phyloP scores from a whole-genome alignment of 2,113 vertebrate species.

The Myanophis thanlyinensis region DNA sequence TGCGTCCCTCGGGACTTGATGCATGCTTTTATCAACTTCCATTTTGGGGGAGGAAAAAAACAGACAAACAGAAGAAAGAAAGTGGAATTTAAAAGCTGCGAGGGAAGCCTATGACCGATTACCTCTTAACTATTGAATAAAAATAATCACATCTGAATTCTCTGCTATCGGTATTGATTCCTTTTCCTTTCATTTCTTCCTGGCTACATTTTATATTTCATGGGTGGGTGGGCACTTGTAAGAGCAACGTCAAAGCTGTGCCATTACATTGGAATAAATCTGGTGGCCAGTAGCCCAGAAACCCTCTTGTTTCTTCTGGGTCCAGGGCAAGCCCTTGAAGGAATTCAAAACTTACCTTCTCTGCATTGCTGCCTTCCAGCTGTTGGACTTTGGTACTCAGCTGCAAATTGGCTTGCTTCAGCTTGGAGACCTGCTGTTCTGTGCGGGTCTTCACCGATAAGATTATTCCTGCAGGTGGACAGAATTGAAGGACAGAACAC shows the following conservation, averaged over 20 bases:
- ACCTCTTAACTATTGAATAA: not conserved
- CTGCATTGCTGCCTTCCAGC: slow-evolving; percentile 77
- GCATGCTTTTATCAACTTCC: not conserved
- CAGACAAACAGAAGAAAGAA: not conserved
- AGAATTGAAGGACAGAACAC: not conserved
- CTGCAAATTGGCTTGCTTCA: slow-evolving; percentile 85
- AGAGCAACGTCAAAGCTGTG: not conserved
- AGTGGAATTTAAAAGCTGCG: not conserved
- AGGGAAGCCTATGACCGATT: not conserved
- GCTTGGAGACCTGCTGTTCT: slow-evolving; percentile 77
- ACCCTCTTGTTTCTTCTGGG: accelerated
- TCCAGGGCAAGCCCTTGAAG: not conserved
- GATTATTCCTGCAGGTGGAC: slow-evolving; percentile 82
- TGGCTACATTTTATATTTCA: not conserved
- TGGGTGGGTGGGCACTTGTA: not conserved
- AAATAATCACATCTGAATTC: not conserved
- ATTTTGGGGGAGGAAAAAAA: accelerated
- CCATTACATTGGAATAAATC: not conserved
- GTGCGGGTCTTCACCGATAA: slow-evolving; percentile 89
- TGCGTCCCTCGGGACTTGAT: not conserved
- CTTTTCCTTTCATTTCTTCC: not conserved
- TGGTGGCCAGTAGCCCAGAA: not conserved
- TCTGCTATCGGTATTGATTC: not conserved
- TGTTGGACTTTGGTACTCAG: slow-evolving; percentile 79
- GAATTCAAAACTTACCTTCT: slow-evolving; percentile 73